Evolutionary conservation across 2,113 vertebrate genomes (phyloP), one percentile per base, ranked within the genome.

Genomic region (Ceratotherium simum): DNA sequence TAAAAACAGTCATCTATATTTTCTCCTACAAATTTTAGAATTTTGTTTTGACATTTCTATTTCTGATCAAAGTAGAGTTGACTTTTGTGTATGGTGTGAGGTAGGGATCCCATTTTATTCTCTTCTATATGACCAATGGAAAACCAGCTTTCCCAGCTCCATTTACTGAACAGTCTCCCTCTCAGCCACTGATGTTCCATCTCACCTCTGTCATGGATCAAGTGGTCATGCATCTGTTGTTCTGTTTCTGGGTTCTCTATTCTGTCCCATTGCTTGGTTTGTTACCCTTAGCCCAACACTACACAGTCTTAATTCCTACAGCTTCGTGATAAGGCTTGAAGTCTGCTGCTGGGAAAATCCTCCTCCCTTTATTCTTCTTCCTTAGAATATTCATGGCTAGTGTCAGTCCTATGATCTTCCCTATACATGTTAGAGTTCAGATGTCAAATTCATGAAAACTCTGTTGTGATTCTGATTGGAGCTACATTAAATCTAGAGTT

Each of bases 251-350:
- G 7, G 48, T 7, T 33, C 36, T 48, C 36, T 4, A 3, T 6
- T 5, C 29, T 8, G 54, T 27, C 29, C 60, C 36, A 14, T 0
- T 18, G 51, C 33, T 16, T 82, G 46, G 6, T 4, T 14, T 29
- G 4, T 5, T 27, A 2, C 3, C 3, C 72, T n/a, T 18, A 11
- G 36, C 14, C 16, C n/a, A 42, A 20, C 10, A 5, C 29, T 56
- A 82, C 48, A 2, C 36, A 0, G 51, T 48, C 72, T 91, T 42
- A 10, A n/a, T 16, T 8, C 17, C 23, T 23, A 1, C 0, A 25
- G 31, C 36, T 73, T 33, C 8, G 0, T 1, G 42, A 21, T 48
- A n/a, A 94, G 16, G 36, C 23, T 2, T 12, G 11, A 18, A 6
- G 0, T 8, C 73, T 13, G 20, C 73, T 13, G 20, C 39, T 1